Conservation (phyloP, 2,797 vertebrate species). For the Danionella dracula region DNA sequence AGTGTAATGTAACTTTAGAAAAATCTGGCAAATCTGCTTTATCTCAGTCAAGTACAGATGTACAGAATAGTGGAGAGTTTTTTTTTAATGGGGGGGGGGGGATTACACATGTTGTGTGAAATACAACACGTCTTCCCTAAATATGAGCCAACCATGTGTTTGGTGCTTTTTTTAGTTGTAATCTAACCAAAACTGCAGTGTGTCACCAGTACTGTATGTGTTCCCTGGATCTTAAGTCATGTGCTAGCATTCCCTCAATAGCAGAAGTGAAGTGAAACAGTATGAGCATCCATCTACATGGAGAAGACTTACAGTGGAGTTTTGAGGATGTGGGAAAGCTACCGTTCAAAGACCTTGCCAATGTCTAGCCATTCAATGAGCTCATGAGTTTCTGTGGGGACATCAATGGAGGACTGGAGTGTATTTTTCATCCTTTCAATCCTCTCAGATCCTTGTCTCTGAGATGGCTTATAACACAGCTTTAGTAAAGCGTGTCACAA, state of each 20-base stretch:
- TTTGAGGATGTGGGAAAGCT: slow-evolving; percentile 27
- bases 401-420: slow-evolving; percentile 24
- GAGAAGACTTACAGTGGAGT: slow-evolving; percentile 24
- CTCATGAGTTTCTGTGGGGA: slow-evolving; percentile 59
- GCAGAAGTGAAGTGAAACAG: background rate
- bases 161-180: too few relatives aligned
- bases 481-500: background rate
- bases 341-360: slow-evolving; percentile 54
- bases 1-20: too few relatives aligned
- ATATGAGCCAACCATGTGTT: too few relatives aligned
- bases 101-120: too few relatives aligned
- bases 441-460: slow-evolving; percentile 10
- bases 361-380: slow-evolving; percentile 66
- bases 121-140: too few relatives aligned
- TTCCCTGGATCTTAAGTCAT: too few relatives aligned
- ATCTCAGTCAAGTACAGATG: too few relatives aligned
- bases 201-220: too few relatives aligned
- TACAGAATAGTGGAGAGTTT: too few relatives aligned
- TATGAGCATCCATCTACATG: slow-evolving; percentile 41
- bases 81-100: too few relatives aligned
- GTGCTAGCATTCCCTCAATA: slow-evolving; percentile 18
- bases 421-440: slow-evolving; percentile 49
- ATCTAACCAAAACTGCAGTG: too few relatives aligned
- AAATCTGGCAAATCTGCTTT: too few relatives aligned
- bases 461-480: background rate